Base-by-base conservation (phyloP, 2,888 invertebrate genomes). In the Ennomos quercinarius region DNA sequence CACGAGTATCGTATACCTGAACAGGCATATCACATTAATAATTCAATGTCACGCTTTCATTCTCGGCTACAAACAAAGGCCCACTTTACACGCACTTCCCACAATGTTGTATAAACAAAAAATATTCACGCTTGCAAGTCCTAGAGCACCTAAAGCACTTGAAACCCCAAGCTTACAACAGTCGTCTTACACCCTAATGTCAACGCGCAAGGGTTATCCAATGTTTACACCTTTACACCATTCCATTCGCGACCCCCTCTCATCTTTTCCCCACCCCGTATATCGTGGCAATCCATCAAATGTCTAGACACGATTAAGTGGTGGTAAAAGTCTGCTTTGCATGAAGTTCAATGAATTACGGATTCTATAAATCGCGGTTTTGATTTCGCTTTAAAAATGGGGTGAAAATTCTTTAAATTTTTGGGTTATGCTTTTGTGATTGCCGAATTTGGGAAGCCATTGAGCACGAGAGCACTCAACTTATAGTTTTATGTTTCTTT, bases 251-350 rank as follows among this genome's bases (percentile, higher is more conserved):
- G 52, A 53, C 52, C 45, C 10, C 10, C 41, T 40, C 11, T 34
- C 17, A 37, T 63, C 45, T 52, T 47, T 9, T 12, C 41, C 46
- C 61, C 38, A 6, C 44, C n/a, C 58, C 54, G 46, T 52, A 10
- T 44, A 34, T 53, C 48, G 36, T 44, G 35, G 61, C 59, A 59
- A 68, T 66, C 61, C 66, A 66, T 68, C 63, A 66, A 61, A 61
- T 54, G 67, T 65, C 67, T 67, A 67, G 67, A 65, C 67, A 55
- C 59, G 55, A 66, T 66, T 63, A 64, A 49, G 52, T 56, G 43
- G 46, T 51, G 56, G 59, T 65, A 65, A 67, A 63, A 60, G 55
- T 61, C 57, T 58, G 43, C 46, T 53, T 63, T 17, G 44, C 56
- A 51, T 61, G 63, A 53, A 64, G 34, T 13, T 39, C 61, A 57